Evolutionary conservation across 2,113 vertebrate genomes (phyloP).

Genomic region (Cromileptes altivelis): DNA sequence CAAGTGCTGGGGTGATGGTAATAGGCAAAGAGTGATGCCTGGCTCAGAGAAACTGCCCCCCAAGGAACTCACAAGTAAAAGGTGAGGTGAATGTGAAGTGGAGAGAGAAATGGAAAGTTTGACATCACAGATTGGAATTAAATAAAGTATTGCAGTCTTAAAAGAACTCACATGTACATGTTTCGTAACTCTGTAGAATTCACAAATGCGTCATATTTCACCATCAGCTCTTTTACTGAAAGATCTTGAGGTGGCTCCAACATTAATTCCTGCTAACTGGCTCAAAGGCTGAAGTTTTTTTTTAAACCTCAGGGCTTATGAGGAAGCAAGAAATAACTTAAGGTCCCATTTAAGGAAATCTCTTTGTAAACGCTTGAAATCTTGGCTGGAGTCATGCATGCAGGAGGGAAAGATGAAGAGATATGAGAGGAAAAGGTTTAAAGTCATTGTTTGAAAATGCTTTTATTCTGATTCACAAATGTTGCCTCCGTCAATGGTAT

Average conservation of each 20-base stretch:
- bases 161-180: not conserved
- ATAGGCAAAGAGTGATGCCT: not conserved
- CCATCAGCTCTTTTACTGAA: not conserved
- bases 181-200: not conserved
- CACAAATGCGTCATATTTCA: not conserved
- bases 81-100: not conserved
- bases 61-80: not conserved
- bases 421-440: conserved; percentile 15
- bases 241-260: conserved; percentile 19
- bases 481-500: not conserved
- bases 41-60: not conserved
- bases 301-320: not conserved
- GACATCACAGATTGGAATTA: not conserved
- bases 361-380: not conserved
- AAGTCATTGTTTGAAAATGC: not conserved
- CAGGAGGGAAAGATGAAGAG: not conserved
- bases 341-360: not conserved
- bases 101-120: not conserved
- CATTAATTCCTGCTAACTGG: not conserved
- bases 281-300: not conserved
- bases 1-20: not conserved
- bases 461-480: conserved; percentile 16
- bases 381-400: not conserved
- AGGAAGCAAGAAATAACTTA: not conserved
- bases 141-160: not conserved